Evolutionary conservation across 2,888 invertebrate genomes (phyloP), one percentile per base, ranked within the genome.

Genomic region (Glaucopsyche alexis): DNA sequence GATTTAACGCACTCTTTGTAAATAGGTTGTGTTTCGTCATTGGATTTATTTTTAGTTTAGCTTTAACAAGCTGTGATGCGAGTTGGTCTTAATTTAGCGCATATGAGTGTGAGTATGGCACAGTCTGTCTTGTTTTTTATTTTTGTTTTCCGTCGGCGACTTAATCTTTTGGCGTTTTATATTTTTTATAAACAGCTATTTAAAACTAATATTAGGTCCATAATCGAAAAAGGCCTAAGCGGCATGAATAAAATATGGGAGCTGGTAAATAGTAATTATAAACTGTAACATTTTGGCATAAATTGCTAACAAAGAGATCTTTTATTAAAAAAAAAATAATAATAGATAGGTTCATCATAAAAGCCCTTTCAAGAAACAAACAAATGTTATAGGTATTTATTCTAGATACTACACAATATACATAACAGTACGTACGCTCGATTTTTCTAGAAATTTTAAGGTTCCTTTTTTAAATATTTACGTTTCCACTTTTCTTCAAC

Each of bases 71-170:
- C 85, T 88, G 88, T 84, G 86, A 84, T 88, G 88, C 83, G 89
- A 84, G 90, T 84, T 81, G 88, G 81, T 91, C 92, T 92, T 91
- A 89, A 91, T 88, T 90, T 92, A 92, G 91, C 88, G 80, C 84
- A 84, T 84, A 85, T 83, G 82, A 84, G 87, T 87, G 89, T 90
- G 87, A 89, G 90, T 91, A 90, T 87, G 84, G 81, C 80, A 80
- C 84, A 79, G 81, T 76, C 82, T 81, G 85, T 83, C 87, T 90
- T 91, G 87, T 88, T 88, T 89, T 86, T 86, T 85, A 86, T 86
- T 83, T 83, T 82, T 79, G 78, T 42, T 67, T 66, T 69, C 47
- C 47, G 49, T 19, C 69, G 29, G 69, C 19, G 19, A 69, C 19
- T 47, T 47, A 19, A 13, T 19, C 29, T 13, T 42, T 66, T 42